Evolutionary conservation across 2,888 invertebrate species (phyloP).

Genomic region (Nephrotoma flavescens): DNA sequence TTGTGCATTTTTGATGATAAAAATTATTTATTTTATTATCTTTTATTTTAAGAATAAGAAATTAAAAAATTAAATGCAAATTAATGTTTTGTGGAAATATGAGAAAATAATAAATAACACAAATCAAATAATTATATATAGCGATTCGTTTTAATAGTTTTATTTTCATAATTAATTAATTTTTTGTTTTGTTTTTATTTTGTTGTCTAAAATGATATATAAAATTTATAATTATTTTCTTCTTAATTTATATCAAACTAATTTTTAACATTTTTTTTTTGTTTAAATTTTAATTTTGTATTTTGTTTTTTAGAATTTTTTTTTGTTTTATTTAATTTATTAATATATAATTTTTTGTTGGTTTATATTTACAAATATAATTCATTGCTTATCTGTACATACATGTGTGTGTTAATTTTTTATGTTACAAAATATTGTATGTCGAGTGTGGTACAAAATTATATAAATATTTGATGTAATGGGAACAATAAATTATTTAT

Average conservation of each 20-base stretch:
- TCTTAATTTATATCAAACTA: constrained; percentile 2
- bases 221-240: neutral
- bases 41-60: neutral
- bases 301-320: constrained; percentile 3
- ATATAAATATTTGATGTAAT: neutral
- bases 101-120: neutral
- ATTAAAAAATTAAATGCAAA: neutral
- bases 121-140: neutral
- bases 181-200: neutral
- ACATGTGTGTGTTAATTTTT: neutral
- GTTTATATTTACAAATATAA: constrained; percentile 3
- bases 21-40: neutral
- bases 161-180: neutral
- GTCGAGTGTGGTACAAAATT: neutral
- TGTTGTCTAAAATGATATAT: constrained; percentile 1
- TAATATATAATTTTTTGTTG: neutral
- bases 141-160: neutral
- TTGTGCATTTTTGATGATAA: neutral
- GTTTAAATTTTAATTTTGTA: neutral
- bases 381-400: constrained; percentile 6
- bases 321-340: neutral
- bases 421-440: neutral
- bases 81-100: neutral
- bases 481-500: neutral
- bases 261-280: constrained; percentile 1